These are phyloP conservation scores for Caenorhabditis wallacei DNA, from an alignment of 2,888 invertebrate species.

Conservation along the genomic window DNA sequence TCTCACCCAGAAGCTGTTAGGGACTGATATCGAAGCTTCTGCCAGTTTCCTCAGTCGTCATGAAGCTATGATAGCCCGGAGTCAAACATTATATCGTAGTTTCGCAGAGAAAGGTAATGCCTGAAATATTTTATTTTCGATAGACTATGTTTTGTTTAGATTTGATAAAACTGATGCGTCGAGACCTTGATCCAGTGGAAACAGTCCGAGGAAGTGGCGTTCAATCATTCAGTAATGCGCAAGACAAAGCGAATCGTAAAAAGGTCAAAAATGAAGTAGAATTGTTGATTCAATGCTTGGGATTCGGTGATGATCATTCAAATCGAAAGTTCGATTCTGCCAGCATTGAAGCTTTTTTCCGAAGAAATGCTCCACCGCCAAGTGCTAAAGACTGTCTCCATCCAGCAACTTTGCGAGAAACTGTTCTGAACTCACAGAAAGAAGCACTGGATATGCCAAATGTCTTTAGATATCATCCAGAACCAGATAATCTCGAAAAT, in stretches of 20 bases:
- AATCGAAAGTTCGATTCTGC: constrained; percentile 13
- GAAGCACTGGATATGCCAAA: constrained; percentile 5
- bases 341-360: constrained; percentile 32
- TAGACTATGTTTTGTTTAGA: constrained; percentile 5
- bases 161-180: constrained; percentile 15
- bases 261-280: constrained; percentile 39
- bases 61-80: neutral
- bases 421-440: constrained; percentile 37
- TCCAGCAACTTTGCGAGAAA: constrained; percentile 22
- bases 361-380: constrained; percentile 41
- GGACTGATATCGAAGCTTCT: constrained; percentile 12
- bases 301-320: constrained; percentile 19
- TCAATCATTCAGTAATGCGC: neutral
- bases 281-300: constrained; percentile 10
- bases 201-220: constrained; percentile 27
- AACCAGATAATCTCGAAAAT: constrained; percentile 1
- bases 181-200: constrained; percentile 38
- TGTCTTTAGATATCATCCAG: constrained; percentile 29
- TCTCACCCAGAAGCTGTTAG: neutral
- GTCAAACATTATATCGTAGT: neutral
- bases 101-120: constrained; percentile 21
- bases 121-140: neutral
- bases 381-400: constrained; percentile 8
- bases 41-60: constrained; percentile 15
- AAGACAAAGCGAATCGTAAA: constrained; percentile 24